Evolutionary conservation across 23 tunicate genomes (phyloP).

Genomic region (Clavelina lepadiformis): DNA sequence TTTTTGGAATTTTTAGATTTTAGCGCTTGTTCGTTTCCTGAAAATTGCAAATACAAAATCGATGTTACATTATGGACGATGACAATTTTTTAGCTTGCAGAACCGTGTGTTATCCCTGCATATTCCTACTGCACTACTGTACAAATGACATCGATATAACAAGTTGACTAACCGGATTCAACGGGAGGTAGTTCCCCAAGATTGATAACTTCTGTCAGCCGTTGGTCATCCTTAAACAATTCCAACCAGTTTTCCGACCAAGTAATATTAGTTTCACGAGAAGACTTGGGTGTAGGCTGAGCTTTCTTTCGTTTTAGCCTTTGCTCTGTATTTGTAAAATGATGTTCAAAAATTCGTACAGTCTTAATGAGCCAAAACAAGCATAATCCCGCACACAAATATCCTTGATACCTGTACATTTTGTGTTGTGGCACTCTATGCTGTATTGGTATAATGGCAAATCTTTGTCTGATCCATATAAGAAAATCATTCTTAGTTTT

Average conservation of each 20-base stretch:
- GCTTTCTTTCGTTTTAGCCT: constrained; percentile 37
- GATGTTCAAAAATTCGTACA: neutral
- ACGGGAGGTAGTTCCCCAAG: constrained; percentile 25
- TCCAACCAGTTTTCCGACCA: constrained; percentile 54
- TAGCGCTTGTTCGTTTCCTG: neutral
- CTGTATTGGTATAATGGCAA: constrained; percentile 15
- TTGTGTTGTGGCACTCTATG: constrained; percentile 32
- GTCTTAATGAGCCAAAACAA: neutral
- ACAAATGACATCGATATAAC: no score
- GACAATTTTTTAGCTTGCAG: no score
- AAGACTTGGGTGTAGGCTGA: constrained; percentile 10
- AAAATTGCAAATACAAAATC: neutral
- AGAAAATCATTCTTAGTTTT: constrained; percentile 32
- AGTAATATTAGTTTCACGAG: constrained; percentile 47
- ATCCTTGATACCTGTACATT: constrained; percentile 31
- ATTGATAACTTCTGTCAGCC: constrained; percentile 49
- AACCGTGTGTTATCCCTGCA: no score
- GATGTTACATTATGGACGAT: no score
- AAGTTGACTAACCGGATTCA: neutral
- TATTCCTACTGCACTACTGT: no score
- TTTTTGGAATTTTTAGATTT: constrained; percentile 38
- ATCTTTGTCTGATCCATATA: constrained; percentile 12
- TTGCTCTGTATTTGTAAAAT: constrained; percentile 20
- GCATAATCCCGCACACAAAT: neutral
- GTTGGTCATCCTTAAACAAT: constrained; percentile 26